Base-by-base conservation (phyloP, 2,888 invertebrate genomes). In the Diplolepis rosae region DNA sequence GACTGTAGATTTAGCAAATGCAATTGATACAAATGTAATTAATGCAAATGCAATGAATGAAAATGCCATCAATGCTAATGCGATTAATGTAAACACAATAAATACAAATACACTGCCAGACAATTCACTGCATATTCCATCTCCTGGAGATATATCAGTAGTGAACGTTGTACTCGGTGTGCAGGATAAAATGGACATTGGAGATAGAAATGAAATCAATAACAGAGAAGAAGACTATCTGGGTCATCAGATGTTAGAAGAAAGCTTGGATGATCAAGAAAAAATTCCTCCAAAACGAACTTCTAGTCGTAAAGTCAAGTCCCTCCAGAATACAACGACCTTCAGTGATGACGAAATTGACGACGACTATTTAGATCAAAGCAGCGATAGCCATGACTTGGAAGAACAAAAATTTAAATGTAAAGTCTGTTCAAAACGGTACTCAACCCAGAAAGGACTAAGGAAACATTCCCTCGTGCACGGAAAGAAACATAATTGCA, bases 381-480 rank as follows among this genome's bases (percentile, higher is more conserved):
- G 75, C 28, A 79, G 80, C 18, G 83, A 83, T 11, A 78, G 78
- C 71, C 82, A 80, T 65, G 80, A 78, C 50, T 72, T 75, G 4
- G 78, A 80, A 13, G 80, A 81, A 11, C 80, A 74, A 9, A 85
- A 85, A 69, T 88, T 84, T 51, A 84, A 85, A 32, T 89, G 88
- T 45, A 83, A 85, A 51, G 61, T 83, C 3, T 89, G 88, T 65
- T 82, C 79, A 0, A 88, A 87, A 61, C 79, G 74, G 15, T 88
- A 85, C 35, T 80, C 79, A 4, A 86, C 87, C 0, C 82, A 85
- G n/a, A 87, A 88, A 56, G 86, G 86, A 7, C 71, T 88, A 18
- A 88, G 84, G 67, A 88, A 87, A 68, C 88, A 89, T 75, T 80
- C 83, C 9, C 76, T 83, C 32, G 82, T 84, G 3, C 88, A 89